Percentiles rank a stretch among this genome's conserved stretches.
phyloP scores from a whole-genome alignment of 2,797 vertebrate genomes.

The Muscicapa comitata region DNA sequence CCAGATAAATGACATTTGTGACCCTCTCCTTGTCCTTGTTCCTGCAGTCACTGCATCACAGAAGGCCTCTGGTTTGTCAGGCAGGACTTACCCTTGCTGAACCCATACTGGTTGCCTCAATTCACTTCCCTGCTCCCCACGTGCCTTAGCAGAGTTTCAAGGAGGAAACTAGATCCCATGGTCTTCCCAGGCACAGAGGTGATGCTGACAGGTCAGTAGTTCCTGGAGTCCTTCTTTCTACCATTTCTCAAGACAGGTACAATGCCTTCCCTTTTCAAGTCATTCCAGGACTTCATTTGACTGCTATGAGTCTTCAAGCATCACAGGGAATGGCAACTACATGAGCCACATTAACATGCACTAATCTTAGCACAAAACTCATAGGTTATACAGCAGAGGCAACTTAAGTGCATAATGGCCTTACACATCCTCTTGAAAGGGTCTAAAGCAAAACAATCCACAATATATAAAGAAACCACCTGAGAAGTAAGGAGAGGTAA shows the following conservation, averaged over 20 bases:
- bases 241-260: neutral
- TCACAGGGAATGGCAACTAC: neutral
- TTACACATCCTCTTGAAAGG: neutral
- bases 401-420: rapidly evolving
- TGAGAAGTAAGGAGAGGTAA: neutral
- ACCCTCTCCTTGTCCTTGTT: neutral
- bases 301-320: neutral
- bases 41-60: neutral
- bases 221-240: neutral
- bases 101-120: neutral
- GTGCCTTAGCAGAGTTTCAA: neutral
- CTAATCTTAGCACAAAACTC: neutral
- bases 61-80: neutral
- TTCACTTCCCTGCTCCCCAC: neutral
- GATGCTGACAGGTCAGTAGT: neutral
- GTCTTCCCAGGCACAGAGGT: neutral
- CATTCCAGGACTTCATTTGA: neutral
- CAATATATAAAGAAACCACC: neutral
- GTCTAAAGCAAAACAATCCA: neutral
- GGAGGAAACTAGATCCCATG: neutral
- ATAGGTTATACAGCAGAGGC: neutral
- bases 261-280: neutral
- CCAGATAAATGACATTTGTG: neutral
- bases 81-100: neutral
- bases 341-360: neutral